Percentiles rank a stretch among this genome's conserved stretches.
These are phyloP conservation scores for Patella depressa DNA, from an alignment of 2,888 invertebrate genomes.

Conservation along the genomic window DNA sequence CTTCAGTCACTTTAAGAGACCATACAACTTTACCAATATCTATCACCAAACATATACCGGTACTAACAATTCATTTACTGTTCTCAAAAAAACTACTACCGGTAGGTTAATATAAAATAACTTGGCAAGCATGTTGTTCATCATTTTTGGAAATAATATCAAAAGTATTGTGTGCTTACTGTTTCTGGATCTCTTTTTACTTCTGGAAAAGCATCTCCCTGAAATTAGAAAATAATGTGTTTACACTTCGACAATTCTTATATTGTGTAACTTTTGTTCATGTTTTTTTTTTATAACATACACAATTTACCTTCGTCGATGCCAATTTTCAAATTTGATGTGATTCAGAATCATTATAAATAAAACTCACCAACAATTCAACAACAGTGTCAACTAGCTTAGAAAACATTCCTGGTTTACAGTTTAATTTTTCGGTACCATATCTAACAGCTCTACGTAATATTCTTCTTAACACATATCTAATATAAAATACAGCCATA, in stretches of 20 bases:
- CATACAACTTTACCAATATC: too few species aligned
- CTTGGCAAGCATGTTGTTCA: too few species aligned
- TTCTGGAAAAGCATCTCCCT: conserved; percentile 79
- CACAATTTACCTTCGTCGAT: too few species aligned
- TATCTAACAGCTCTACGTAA: conserved; percentile 95
- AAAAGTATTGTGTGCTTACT: conserved; percentile 72
- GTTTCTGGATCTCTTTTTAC: conserved; percentile 88
- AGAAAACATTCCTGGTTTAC: conserved; percentile 94
- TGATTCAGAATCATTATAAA: neutral
- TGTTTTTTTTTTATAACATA: too few species aligned
- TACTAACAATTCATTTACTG: too few species aligned
- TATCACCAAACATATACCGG: too few species aligned
- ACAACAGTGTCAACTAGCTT: conserved; percentile 91
- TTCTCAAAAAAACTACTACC: neutral
- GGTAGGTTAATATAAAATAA: too few species aligned
- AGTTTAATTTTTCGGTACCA: conserved; percentile 95
- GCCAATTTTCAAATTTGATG: too few species aligned
- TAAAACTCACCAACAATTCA: conserved; percentile 76
- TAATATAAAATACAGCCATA: conserved; percentile 51
- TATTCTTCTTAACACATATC: conserved; percentile 94
- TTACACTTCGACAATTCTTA: neutral
- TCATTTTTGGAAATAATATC: too few species aligned
- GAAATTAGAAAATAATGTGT: conserved; percentile 33
- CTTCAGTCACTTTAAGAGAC: neutral
- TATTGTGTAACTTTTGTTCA: too few species aligned